phyloP scores from a whole-genome alignment of 2,113 vertebrate genomes.

The Rhinopomastus cyanomelas region DNA sequence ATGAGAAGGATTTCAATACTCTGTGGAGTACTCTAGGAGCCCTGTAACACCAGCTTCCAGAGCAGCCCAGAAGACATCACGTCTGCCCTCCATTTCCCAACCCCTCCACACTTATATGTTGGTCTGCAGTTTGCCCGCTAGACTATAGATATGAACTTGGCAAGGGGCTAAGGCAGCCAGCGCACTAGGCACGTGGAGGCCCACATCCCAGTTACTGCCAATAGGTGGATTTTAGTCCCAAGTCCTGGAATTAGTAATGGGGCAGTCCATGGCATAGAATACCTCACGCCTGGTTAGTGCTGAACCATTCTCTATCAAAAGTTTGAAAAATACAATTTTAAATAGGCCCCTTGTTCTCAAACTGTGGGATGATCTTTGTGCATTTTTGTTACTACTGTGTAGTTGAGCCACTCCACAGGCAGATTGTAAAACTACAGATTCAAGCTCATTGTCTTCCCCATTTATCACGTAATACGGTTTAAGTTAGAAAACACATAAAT shows the following conservation, averaged over 20 bases:
- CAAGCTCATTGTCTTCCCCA: too few species aligned
- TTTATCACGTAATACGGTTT: too few species aligned
- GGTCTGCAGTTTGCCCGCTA: background rate
- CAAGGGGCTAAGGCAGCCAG: background rate
- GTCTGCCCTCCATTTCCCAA: background rate
- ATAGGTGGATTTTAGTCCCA: background rate
- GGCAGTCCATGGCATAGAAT: background rate
- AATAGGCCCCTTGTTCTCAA: background rate
- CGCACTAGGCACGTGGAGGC: rapidly evolving
- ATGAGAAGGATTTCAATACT: background rate
- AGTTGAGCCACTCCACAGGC: too few species aligned
- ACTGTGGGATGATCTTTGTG: background rate
- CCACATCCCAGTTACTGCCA: too few species aligned
- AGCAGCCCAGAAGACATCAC: background rate
- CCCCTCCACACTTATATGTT: background rate
- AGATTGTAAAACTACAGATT: too few species aligned
- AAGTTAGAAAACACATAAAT: too few species aligned
- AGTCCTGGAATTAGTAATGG: background rate
- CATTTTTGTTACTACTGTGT: too few species aligned
- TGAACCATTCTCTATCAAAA: background rate
- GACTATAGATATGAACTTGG: background rate
- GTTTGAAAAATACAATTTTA: background rate
- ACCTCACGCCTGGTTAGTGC: background rate
- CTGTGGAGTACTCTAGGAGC: background rate
- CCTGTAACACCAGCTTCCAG: background rate